Evolutionary conservation across 2,797 vertebrate genomes (phyloP), one percentile per base, ranked within the genome.

Genomic region (Spinibarbus caldwelli): DNA sequence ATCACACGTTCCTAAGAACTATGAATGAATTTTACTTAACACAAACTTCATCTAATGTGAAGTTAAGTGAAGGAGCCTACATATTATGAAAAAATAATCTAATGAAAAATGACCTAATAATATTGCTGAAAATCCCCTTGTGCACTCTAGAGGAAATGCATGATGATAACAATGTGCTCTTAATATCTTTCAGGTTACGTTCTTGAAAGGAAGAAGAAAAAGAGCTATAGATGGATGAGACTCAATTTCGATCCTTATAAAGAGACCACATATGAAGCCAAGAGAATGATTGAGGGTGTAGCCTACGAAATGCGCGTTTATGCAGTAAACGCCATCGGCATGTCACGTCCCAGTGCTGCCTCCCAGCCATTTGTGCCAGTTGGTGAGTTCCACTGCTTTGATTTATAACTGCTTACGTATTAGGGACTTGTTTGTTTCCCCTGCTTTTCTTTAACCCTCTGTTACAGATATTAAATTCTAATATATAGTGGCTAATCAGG

Each of bases 141-240:
- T 62, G 8, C 36, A 83, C 8, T 59, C 14, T 19, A 52, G 5
- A 57, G 19, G 4, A 75, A 66, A 62, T 52, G 38, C 5, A 26
- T 49, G 29, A 67, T 49, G 31, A 75, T 10, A 76, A 43, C 34
- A 43, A 54, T 59, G 8, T 23, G 76, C 7, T 26, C 75, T 80
- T 78, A 54, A 49, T 82, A 26, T 36, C 26, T 36, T 49, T 54
- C 90, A 99, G 98, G 98, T 6, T 99, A 99, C 43, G 96, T 99
- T 85, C 90, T 99, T 89, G 98, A 99, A 90, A 96, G 98, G 80
- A 99, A 99, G 94, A 99, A 99, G 93, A 97, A 95, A 89, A 98
- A 96, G 90, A 98, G 98, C 92, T 99, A 96, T 93, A 95, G 98
- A 79, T 99, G 98, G 98, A 99, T 99, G 98, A 94, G 98, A 45